Evolutionary conservation across 2,888 invertebrate genomes (phyloP).

Genomic region (Lepeophtheirus nordmannii): DNA sequence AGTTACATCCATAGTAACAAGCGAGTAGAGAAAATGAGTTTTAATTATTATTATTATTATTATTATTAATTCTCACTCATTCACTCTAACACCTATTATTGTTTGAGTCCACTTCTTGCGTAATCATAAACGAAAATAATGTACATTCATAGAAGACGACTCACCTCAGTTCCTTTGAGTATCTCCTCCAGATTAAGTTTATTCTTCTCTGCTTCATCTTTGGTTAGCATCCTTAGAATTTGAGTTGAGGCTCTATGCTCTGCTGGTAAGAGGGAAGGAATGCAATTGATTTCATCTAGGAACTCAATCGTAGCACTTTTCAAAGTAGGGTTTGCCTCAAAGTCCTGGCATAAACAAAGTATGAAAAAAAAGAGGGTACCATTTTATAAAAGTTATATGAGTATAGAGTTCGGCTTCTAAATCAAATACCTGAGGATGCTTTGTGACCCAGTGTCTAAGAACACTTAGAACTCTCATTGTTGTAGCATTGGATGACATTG

Average conservation of each 20-base stretch:
- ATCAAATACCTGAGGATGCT: slow-evolving; percentile 52
- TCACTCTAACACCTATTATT: too few relatives aligned
- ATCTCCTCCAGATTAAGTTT: slow-evolving; percentile 48
- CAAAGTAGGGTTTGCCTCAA: slow-evolving; percentile 57
- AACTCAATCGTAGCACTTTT: slow-evolving; percentile 65
- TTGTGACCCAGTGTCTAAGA: slow-evolving; percentile 76
- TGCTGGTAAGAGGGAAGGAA: slow-evolving; percentile 63
- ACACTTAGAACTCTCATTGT: slow-evolving; percentile 83
- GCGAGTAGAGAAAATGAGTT: too few relatives aligned
- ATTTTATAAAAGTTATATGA: not conserved
- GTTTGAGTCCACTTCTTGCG: too few relatives aligned
- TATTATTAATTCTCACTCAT: too few relatives aligned
- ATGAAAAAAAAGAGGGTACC: not conserved
- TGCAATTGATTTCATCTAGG: slow-evolving; percentile 68
- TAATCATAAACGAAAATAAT: too few relatives aligned
- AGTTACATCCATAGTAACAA: too few relatives aligned
- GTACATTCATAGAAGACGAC: not conserved
- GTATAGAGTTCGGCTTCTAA: not conserved
- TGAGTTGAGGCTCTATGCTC: slow-evolving; percentile 68
- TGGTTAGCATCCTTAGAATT: slow-evolving; percentile 55
- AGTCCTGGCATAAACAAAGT: slow-evolving; percentile 42
- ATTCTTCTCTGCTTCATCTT: slow-evolving; percentile 50
- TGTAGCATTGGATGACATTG: slow-evolving; percentile 75
- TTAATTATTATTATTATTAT: too few relatives aligned
- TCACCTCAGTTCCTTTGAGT: slow-evolving; percentile 9